A percentile compares a stretch with the other conserved stretches of the same genome.
These are phyloP conservation scores for Nannospalax galili DNA, from an alignment of 2,113 vertebrate genomes.

Conservation along the genomic window DNA sequence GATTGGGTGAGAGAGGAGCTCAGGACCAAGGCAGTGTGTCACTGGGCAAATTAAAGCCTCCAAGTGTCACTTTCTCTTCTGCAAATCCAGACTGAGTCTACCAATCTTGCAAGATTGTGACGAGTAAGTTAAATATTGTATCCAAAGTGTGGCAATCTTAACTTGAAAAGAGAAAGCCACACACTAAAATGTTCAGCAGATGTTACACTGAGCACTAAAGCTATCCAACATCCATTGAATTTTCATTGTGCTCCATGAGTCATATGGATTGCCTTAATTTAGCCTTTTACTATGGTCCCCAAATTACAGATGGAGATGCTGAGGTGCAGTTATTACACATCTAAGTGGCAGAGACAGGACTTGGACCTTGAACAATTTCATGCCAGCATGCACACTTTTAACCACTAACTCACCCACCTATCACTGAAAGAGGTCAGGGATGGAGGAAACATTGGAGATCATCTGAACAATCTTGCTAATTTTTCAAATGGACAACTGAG, in stretches of 20 bases:
- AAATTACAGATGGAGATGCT: slow-evolving; percentile 12
- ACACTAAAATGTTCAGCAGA: background rate
- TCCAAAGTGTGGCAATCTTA: background rate
- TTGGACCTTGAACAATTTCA: too few relatives aligned
- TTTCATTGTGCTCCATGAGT: background rate
- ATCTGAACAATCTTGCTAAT: background rate
- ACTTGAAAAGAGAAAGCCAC: background rate
- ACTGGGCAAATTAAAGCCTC: background rate
- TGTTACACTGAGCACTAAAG: background rate
- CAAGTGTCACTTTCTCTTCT: background rate
- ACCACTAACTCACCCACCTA: background rate
- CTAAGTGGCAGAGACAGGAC: background rate
- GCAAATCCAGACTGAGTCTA: background rate
- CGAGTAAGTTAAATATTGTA: background rate
- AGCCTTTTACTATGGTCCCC: background rate
- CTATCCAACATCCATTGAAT: background rate
- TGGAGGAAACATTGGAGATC: background rate
- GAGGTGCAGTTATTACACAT: background rate
- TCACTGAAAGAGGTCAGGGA: background rate
- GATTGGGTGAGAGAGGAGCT: background rate
- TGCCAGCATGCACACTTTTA: background rate
- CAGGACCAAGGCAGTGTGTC: background rate
- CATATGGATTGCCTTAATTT: background rate
- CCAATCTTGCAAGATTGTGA: background rate
- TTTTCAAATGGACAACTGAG: slow-evolving; percentile 39